A percentile compares a stretch with the other conserved stretches of the same genome.
Evolutionary conservation across 2,797 vertebrate genomes (phyloP).

Genomic region (Dendrocincla tyrannina): DNA sequence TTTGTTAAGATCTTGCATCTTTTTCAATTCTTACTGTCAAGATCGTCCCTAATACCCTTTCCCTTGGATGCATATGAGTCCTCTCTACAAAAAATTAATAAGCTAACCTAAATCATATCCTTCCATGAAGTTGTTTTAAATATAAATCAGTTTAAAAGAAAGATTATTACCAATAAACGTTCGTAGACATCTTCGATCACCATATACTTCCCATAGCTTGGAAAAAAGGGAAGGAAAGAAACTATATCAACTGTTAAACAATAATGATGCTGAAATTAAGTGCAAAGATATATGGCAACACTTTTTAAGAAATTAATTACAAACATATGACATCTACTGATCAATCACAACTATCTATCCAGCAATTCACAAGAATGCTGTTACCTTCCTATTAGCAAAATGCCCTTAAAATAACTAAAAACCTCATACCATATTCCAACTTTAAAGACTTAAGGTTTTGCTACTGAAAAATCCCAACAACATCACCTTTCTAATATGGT

Average conservation of each 20-base stretch:
- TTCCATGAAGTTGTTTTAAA: neutral
- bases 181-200: slow-evolving; percentile 90
- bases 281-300: neutral
- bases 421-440: neutral
- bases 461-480: neutral
- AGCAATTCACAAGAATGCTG: neutral
- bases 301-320: neutral
- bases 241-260: neutral
- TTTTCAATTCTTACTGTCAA: neutral
- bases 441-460: neutral
- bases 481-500: neutral
- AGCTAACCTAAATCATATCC: neutral
- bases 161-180: slow-evolving; percentile 91
- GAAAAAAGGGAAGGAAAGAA: neutral
- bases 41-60: neutral
- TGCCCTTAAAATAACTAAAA: neutral
- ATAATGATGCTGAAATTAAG: neutral
- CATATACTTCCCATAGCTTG: slow-evolving; percentile 96
- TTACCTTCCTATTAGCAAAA: neutral
- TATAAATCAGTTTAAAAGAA: neutral
- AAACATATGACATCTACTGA: neutral
- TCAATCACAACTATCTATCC: neutral
- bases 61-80: neutral
- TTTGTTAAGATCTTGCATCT: neutral
- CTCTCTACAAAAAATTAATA: neutral